Base-by-base conservation (phyloP, 2,797 vertebrate genomes). In the Sphenodon punctatus region DNA sequence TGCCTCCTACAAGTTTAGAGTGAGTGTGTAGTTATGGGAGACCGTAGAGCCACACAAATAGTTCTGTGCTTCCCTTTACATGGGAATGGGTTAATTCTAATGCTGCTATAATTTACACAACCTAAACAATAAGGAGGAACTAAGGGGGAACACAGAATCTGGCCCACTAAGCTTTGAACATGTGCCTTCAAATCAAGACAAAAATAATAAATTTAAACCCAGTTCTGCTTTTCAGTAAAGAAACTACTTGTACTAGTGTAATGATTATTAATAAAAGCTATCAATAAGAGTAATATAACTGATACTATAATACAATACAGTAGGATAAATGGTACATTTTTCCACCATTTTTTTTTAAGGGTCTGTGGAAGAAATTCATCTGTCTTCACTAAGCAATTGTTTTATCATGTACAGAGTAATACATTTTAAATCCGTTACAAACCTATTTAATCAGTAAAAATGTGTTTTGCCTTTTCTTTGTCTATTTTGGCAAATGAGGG, bases 381-480 rank as follows among this genome's bases (percentile, higher is more conserved):
- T 67, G 30, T 56, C 74, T 73, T 68, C 75, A 70, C 11, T 41
- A 83, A 70, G 65, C 78, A 89, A 88, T 90, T 83, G 42, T 42
- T 75, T 70, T 68, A n/a, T 60, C 74, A 45, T 82, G 72, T 88
- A 41, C 68, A 85, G 17, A 86, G 67, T 72, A 79, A 77, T 49
- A 42, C 17, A 68, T 8, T 34, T 16, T 55, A 73, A 82, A 82
- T 46, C 39, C 65, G 48, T 30, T 23, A 36, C 80, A 88, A 85
- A 17, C 1, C 20, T 23, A 75, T 65, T 80, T 78, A 42, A 55
- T 73, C 69, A 75, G 45, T 23, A 70, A 80, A 87, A 90, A 77
- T 64, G 17, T 27, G 27, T 42, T 78, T 2, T 6, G 23, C 23
- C 71, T 14, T 70, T 66, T 61, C 59, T 65, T 70, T 59, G 80